Evolutionary conservation across 2,888 invertebrate species (phyloP), one percentile per base, ranked within the genome.

Genomic region (Drosophila kuntzei): DNA sequence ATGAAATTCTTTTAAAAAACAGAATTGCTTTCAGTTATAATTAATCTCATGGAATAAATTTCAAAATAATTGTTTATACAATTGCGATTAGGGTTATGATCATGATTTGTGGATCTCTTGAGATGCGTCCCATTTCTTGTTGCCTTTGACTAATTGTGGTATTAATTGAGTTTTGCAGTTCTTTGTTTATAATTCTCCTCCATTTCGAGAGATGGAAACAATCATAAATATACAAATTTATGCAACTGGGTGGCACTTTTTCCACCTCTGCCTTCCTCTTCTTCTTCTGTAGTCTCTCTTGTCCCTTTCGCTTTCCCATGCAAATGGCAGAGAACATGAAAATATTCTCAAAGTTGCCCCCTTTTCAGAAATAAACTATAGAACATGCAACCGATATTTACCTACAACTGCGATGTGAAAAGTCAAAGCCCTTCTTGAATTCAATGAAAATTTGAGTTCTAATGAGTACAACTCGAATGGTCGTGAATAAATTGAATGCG

Each of bases 171-270:
- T 54, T 70, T 78, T 64, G 55, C 57, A 46, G 57, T 37, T 44
- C 63, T 55, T 64, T 49, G 47, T 53, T 43, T n/a, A 39, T 16
- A 64, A 29, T 32, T 41, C 25, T 41, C 29, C 25, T 16, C 37
- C 37, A 16, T 41, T 54, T 22, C n/a, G 3, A 18, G 3, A 18
- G 49, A 41, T 57, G 51, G 49, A 61, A 69, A 50, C 61, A 70
- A 81, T 85, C 71, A 83, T 79, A 73, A 79, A 80, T 83, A 86
- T 73, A 86, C 77, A 83, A 82, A 83, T 83, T 75, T 87, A 82
- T 82, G 88, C 82, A 82, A 88, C 76, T 82, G 88, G 81, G 79
- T 82, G 88, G 83, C 83, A 72, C 76, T 72, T 74, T 69, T 69
- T 39, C 63, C 44, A 37, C 44, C 16, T 18, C 29, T 43, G 2